Evolutionary conservation across 2,888 invertebrate genomes (phyloP).

Genomic region (Palloptera scutellata): DNA sequence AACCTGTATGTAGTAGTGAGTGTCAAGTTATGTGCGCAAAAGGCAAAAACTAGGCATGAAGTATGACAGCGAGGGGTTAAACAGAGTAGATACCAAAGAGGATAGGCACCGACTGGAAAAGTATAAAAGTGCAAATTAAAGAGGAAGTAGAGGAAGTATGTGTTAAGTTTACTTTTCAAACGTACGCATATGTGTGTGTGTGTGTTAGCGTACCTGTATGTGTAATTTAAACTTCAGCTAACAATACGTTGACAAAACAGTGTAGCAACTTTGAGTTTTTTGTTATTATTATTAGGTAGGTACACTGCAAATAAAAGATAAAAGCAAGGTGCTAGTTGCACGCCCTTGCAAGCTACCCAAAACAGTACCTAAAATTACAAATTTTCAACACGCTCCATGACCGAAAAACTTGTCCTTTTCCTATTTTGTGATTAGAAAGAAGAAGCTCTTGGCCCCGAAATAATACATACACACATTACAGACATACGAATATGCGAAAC

Average conservation of each 20-base stretch:
- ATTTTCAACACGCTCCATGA: slow-evolving; percentile 8
- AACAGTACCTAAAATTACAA: background rate
- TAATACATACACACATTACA: background rate
- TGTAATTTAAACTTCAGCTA: slow-evolving; percentile 31
- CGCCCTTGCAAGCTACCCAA: background rate
- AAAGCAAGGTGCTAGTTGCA: background rate
- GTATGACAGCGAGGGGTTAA: too few relatives aligned
- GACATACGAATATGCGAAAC: background rate
- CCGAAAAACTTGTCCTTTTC: background rate
- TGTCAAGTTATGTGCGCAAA: background rate
- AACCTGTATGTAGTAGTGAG: too few relatives aligned
- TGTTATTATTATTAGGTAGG: background rate
- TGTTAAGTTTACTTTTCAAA: background rate
- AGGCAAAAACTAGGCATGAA: background rate
- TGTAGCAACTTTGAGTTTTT: background rate
- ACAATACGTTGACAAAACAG: slow-evolving; percentile 10
- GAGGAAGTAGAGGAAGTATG: background rate
- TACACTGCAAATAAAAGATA: background rate
- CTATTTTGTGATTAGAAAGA: slow-evolving; percentile 4
- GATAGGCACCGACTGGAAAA: background rate
- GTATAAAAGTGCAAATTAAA: background rate
- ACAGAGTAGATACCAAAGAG: background rate
- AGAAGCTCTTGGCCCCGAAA: background rate
- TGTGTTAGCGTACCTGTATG: background rate
- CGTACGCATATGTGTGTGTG: background rate